Base-by-base conservation (phyloP, 2,797 vertebrate species). In the Enteromius viviparus region DNA sequence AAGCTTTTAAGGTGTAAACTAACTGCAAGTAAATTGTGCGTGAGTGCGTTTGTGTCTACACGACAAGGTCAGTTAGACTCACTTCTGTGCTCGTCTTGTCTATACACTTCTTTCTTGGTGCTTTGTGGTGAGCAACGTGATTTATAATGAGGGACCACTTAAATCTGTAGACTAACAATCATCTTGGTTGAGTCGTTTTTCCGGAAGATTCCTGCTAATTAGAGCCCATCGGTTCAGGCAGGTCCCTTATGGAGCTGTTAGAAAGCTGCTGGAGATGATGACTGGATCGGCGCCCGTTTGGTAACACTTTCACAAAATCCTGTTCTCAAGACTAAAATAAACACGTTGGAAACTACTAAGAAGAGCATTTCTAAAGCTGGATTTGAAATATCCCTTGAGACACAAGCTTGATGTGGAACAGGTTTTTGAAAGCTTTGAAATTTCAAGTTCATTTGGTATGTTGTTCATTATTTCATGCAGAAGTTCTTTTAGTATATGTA, bases 151-250 rank as follows among this genome's bases (percentile, higher is more conserved):
- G 90, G 93, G 91, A 91, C 89, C 80, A 89, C 90, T 93, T 91
- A 93, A 94, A 94, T 93, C 93, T 92, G 92, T 92, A 91, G 78
- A 90, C 91, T 91, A 94, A 94, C 92, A 93, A 94, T 93, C 91
- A 89, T 89, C 89, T 93, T 92, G 90, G 83, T 90, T 87, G 86
- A 93, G 94, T 90, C 92, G 89, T 89, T 93, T 64, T 93, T 92
- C 89, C 84, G 88, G 91, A 83, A 88, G 91, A 93, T 95, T 94
- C 92, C 89, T 85, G 88, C 92, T 94, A 94, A 94, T 94, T 94
- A 93, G 92, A 93, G 93, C 88, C 85, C 92, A 92, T 92, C 90
- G 92, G 93, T 93, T 93, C 91, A 89, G 89, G 89, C 89, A 90
- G 90, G 84, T 90, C 93, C 91, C 90, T 93, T 90, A 91, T 91